Evolutionary conservation across 2,113 vertebrate genomes (phyloP).

Genomic region (Microcebus murinus): DNA sequence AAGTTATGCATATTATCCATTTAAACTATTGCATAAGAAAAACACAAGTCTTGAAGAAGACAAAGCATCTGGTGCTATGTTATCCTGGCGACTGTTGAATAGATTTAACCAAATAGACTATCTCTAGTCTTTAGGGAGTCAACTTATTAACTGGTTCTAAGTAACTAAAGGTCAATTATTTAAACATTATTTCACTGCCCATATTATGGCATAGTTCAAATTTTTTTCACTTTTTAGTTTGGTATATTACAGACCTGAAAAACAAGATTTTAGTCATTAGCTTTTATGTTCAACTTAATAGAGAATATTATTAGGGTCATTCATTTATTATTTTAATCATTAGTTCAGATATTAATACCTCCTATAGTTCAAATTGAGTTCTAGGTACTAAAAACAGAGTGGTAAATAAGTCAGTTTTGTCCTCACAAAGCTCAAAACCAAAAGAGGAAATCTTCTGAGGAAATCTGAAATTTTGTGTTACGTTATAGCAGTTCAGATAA

Average conservation of each 20-base stretch:
- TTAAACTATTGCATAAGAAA: constrained; percentile 70
- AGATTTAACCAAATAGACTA: constrained; percentile 68
- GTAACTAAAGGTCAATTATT: background rate
- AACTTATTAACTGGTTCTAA: constrained; percentile 59
- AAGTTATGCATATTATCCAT: constrained; percentile 50
- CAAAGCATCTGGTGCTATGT: constrained; percentile 66
- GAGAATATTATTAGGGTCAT: background rate
- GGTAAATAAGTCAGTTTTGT: background rate
- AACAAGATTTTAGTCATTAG: background rate
- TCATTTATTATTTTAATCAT: background rate
- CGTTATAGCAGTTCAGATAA: background rate
- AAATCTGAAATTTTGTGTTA: background rate
- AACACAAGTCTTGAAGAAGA: constrained; percentile 65
- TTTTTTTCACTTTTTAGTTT: background rate
- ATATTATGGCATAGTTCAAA: background rate
- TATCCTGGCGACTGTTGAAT: constrained; percentile 52
- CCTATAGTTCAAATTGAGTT: background rate
- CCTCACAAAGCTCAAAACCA: background rate
- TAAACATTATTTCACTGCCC: accelerated
- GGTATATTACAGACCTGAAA: background rate
- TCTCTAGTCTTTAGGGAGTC: constrained; percentile 44
- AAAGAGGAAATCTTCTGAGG: background rate
- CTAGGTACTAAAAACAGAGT: background rate
- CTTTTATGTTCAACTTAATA: background rate
- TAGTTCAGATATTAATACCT: background rate